Evolutionary conservation across 2,113 vertebrate species (phyloP).

Genomic region (Podarcis raffonei): DNA sequence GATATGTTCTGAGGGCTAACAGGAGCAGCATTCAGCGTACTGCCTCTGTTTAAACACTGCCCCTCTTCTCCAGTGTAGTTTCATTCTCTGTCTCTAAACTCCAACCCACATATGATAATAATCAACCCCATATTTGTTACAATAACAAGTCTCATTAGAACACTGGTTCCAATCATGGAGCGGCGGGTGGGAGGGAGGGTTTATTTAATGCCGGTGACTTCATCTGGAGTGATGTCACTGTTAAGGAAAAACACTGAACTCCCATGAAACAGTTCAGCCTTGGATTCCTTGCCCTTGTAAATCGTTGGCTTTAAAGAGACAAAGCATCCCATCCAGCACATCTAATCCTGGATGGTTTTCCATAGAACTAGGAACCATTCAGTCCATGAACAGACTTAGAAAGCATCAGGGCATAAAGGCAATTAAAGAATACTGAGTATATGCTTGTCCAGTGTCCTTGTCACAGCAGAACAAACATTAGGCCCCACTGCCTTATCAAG

Average conservation of each 20-base stretch:
- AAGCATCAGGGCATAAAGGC: slow-evolving; percentile 19
- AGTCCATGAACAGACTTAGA: slow-evolving; percentile 37
- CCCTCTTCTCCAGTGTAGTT: slow-evolving; percentile 24
- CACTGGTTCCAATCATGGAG: slow-evolving; percentile 60
- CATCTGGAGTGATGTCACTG: slow-evolving; percentile 74
- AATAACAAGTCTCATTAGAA: slow-evolving; percentile 71
- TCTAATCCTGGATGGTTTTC: slow-evolving; percentile 61
- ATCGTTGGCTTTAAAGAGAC: slow-evolving; percentile 67
- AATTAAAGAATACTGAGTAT: too few species aligned
- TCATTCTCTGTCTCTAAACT: slow-evolving; percentile 64
- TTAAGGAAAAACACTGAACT: slow-evolving; percentile 73
- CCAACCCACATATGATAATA: slow-evolving; percentile 73
- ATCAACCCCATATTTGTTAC: slow-evolving; percentile 71
- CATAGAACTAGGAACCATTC: slow-evolving; percentile 43
- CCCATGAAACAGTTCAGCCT: slow-evolving; percentile 69
- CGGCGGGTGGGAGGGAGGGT: slow-evolving; percentile 60
- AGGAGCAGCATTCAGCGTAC: not conserved
- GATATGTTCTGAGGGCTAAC: not conserved
- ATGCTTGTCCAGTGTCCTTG: not conserved
- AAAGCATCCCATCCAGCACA: slow-evolving; percentile 30
- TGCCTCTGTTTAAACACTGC: slow-evolving; percentile 21
- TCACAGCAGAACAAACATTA: slow-evolving; percentile 7
- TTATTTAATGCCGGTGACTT: slow-evolving; percentile 68
- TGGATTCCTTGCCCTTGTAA: slow-evolving; percentile 61
- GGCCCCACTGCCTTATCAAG: not conserved